Conservation (phyloP, 2,888 invertebrate genomes). For the Anthrax anthrax region DNA sequence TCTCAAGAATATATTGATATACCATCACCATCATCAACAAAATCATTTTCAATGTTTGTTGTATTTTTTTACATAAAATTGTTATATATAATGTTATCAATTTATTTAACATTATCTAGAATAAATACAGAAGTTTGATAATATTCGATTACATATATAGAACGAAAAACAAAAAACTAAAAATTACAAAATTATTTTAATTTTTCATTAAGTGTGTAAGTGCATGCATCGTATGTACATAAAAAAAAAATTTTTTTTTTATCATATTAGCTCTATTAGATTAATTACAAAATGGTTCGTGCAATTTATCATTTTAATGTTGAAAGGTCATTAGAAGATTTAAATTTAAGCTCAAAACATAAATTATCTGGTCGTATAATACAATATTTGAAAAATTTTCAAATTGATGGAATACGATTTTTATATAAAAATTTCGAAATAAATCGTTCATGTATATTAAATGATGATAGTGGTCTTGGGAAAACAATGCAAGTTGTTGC, state of each 20-base stretch:
- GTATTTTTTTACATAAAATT: constrained; percentile 30
- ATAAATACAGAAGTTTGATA: constrained; percentile 4
- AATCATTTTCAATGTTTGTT: constrained; percentile 30
- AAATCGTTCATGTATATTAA: constrained; percentile 25
- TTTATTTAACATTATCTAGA: constrained; percentile 26
- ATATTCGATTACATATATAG: no score
- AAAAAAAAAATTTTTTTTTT: no score
- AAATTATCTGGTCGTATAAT: constrained; percentile 17
- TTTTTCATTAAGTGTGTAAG: background rate
- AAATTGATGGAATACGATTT: constrained; percentile 26
- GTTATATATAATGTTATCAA: constrained; percentile 28
- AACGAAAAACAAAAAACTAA: background rate
- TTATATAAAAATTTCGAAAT: constrained; percentile 24
- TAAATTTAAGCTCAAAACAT: constrained; percentile 20
- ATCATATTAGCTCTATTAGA: background rate
- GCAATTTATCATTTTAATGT: constrained; percentile 27
- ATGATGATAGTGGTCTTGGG: constrained; percentile 31
- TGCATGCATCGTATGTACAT: no score
- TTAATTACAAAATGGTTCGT: background rate
- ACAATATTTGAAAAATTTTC: constrained; percentile 28
- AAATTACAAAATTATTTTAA: background rate
- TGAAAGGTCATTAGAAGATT: constrained; percentile 22
- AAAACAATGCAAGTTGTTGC: constrained; percentile 23
- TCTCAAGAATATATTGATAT: constrained; percentile 24
- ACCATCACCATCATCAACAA: constrained; percentile 9